Evolutionary conservation across 64 coral and sea anemone species (phyloP).

Genomic region (Exaiptasia diaphana): DNA sequence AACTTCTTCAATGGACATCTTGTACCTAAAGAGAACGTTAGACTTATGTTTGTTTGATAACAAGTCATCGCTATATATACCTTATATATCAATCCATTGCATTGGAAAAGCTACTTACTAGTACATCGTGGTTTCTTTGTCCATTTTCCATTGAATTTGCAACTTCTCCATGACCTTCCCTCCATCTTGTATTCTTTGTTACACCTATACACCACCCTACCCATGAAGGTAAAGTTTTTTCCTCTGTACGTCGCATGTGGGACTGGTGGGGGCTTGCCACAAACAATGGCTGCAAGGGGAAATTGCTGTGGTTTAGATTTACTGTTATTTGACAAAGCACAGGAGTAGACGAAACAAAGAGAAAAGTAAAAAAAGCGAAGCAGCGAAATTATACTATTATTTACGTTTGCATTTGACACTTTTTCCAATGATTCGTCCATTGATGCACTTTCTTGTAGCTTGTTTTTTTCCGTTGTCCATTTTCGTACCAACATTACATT

Average conservation of each 20-base stretch:
- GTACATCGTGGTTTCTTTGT: slow-evolving; percentile 44
- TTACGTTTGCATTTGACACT: not conserved
- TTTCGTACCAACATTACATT: not conserved
- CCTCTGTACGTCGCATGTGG: not conserved
- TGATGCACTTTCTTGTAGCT: not conserved
- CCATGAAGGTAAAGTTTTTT: not conserved
- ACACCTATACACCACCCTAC: slow-evolving; percentile 46
- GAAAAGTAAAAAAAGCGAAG: not conserved
- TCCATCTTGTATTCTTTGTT: slow-evolving; percentile 45
- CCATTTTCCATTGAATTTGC: slow-evolving; percentile 61
- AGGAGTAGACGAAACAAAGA: too few species aligned
- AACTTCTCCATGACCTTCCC: not conserved
- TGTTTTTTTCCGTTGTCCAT: not conserved
- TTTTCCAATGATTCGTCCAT: not conserved
- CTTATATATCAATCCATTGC: too few species aligned
- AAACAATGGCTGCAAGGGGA: not conserved
- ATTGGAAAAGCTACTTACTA: slow-evolving; percentile 50
- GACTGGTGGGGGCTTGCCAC: slow-evolving; percentile 21
- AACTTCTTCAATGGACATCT: too few species aligned
- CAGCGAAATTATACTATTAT: not conserved
- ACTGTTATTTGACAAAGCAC: too few species aligned
- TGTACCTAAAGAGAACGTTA: too few species aligned
- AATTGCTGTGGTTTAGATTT: too few species aligned
- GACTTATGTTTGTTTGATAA: too few species aligned
- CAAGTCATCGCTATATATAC: too few species aligned